phyloP scores from a whole-genome alignment of 1,140 invertebrate species.

The Halesus radiatus region DNA sequence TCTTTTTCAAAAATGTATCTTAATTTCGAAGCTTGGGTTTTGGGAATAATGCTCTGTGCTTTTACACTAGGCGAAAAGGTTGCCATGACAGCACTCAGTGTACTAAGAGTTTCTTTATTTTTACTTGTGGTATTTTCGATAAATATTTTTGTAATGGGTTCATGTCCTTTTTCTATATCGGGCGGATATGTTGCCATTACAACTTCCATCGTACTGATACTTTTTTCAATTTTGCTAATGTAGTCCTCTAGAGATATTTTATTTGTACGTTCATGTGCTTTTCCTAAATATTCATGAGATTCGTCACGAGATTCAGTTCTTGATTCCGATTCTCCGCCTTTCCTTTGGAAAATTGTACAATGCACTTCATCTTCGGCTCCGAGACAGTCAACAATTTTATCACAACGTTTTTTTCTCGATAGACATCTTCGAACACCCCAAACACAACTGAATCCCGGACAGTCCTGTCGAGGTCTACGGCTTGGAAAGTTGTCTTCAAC shows the following conservation, averaged over 20 bases:
- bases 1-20: too few species aligned
- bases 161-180: too few species aligned
- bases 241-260: slow-evolving; percentile 17
- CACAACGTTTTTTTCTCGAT: slow-evolving; percentile 75
- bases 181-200: slow-evolving; percentile 2
- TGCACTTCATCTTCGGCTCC: slow-evolving; percentile 82
- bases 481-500: slow-evolving; percentile 65
- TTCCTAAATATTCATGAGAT: not conserved
- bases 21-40: too few species aligned
- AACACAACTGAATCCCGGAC: slow-evolving; percentile 79
- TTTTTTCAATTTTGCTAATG: slow-evolving; percentile 8
- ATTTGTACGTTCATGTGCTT: not conserved
- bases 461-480: slow-evolving; percentile 72
- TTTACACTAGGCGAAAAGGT: too few species aligned
- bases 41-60: too few species aligned
- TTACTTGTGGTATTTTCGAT: too few species aligned
- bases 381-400: slow-evolving; percentile 81
- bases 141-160: too few species aligned
- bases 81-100: too few species aligned
- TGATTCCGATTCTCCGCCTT: not conserved
- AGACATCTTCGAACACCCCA: slow-evolving; percentile 77
- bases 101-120: too few species aligned
- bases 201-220: slow-evolving; percentile 4
- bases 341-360: slow-evolving; percentile 63
- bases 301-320: not conserved